phyloP scores from a whole-genome alignment of 2,797 vertebrate species.

The Pempheris klunzingeri region DNA sequence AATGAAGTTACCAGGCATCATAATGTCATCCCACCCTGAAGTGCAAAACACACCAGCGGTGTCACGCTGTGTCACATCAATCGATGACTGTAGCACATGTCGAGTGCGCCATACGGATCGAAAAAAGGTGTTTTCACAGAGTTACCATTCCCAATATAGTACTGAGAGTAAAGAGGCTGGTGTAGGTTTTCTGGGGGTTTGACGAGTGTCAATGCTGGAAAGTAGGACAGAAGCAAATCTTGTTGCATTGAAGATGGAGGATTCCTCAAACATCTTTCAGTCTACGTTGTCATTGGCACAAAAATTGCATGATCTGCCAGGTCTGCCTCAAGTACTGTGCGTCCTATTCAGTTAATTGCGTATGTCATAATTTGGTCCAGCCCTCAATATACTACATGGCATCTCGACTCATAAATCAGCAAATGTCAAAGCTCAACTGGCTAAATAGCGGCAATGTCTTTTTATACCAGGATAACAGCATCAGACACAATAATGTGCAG shows the following conservation, averaged over 20 bases:
- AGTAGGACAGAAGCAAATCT: not conserved
- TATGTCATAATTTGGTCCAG: too few relatives aligned
- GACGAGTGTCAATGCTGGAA: not conserved
- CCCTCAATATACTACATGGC: not conserved
- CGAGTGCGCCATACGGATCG: not conserved
- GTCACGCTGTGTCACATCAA: not conserved
- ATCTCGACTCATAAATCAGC: not conserved
- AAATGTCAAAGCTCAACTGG: not conserved
- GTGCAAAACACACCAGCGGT: not conserved
- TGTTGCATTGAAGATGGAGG: not conserved
- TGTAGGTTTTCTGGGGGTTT: too few relatives aligned
- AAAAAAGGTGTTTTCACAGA: not conserved
- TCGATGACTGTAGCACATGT: not conserved
- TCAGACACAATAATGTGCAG: conserved; percentile 2
- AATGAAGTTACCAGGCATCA: not conserved
- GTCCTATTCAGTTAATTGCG: not conserved
- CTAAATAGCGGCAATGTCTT: conserved; percentile 1
- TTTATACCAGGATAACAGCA: conserved; percentile 6
- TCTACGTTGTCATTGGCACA: not conserved
- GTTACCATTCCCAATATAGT: not conserved
- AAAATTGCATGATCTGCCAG: not conserved
- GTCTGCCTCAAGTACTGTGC: not conserved
- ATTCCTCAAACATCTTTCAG: not conserved
- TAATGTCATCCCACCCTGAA: not conserved
- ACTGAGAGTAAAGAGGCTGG: not conserved